Conservation (phyloP, 2,113 vertebrate genomes). For the Piaya cayana region DNA sequence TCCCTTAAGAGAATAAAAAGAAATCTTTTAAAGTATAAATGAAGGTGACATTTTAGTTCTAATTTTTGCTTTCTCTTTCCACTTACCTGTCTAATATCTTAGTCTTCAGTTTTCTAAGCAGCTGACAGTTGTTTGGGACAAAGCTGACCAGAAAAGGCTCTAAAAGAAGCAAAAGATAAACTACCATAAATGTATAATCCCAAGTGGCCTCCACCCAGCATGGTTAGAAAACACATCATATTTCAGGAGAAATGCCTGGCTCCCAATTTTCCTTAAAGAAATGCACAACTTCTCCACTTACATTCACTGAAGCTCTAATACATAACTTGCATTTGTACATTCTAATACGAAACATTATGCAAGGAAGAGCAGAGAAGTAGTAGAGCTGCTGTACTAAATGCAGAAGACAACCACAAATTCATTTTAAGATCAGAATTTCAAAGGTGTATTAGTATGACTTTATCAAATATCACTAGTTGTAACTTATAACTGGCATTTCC, state of each 20-base stretch:
- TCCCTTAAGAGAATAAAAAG: background rate
- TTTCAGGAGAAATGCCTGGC: background rate
- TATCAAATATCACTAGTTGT: background rate
- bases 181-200: background rate
- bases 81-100: background rate
- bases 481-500: background rate
- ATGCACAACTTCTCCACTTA: background rate
- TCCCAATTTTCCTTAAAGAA: background rate
- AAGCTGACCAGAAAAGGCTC: background rate
- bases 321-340: background rate
- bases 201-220: background rate
- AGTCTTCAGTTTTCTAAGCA: background rate
- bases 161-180: background rate
- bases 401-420: background rate
- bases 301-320: background rate
- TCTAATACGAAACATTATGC: background rate
- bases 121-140: background rate
- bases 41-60: background rate
- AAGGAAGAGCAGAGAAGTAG: background rate
- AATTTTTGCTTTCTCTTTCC: background rate
- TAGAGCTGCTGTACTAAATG: background rate
- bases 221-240: background rate
- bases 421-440: background rate
- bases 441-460: background rate
- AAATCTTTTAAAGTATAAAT: background rate